Evolutionary conservation across 2,113 vertebrate genomes (phyloP), one percentile per base, ranked within the genome.

Genomic region (Halichoeres trimaculatus): DNA sequence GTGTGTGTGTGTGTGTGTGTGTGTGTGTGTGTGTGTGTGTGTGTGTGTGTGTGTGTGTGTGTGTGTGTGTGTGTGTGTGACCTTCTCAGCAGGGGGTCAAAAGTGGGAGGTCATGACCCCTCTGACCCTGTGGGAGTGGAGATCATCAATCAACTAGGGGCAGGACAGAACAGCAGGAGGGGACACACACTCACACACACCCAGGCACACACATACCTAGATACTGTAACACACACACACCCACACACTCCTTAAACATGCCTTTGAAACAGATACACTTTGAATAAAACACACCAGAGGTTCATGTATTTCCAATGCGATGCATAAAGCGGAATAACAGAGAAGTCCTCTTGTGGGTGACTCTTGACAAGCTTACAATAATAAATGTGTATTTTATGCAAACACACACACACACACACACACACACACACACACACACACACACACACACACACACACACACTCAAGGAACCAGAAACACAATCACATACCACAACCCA

Each of bases 71-170:
- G 70, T 57, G 81, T 75, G 86, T 70, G 69, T 53, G 82, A 86
- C 84, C 80, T 66, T 84, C 85, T 80, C 84, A 35, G 78, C 54
- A 75, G 87, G 84, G 87, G 88, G 86, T 90, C 88, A 91, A 84
- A 85, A 88, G 85, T 88, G 81, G 84, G 86, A 89, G 91, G 90
- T 91, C 89, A 62, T 47, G 87, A 91, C 92, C 89, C 72, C 9
- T 8, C 73, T 91, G 89, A 92, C 90, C 91, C 89, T 14, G 40
- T 90, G 88, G 88, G 89, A 90, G 90, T 79, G 81, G 53, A 89
- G 89, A 88, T 92, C 91, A 92, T 93, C 90, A 92, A 92, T 93
- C 91, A 93, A 76, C 85, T 73, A 30, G 85, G 76, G 89, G 86
- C 73, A 81, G 86, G 85, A 81, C 86, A 82, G 87, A 90, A 35